These are phyloP conservation scores for Struthidea cinerea DNA, from an alignment of 2,113 vertebrate species.

Conservation along the genomic window DNA sequence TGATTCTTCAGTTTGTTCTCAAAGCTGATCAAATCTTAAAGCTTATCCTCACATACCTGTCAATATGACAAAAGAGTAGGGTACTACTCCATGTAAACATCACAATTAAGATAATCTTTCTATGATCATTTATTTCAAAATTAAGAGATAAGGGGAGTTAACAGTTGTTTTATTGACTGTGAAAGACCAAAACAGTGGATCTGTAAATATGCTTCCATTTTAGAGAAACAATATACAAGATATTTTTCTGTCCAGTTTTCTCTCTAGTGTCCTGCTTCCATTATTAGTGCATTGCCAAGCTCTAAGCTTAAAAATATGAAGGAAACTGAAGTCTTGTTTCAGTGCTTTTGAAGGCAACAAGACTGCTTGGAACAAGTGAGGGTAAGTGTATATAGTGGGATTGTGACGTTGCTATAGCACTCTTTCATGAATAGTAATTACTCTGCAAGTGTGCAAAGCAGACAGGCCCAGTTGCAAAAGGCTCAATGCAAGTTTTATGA, in stretches of 20 bases:
- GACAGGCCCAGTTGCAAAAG: conserved; percentile 5
- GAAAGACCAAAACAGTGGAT: background rate
- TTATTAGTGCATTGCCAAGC: background rate
- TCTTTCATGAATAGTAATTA: conserved; percentile 31
- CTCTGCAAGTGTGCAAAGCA: conserved; percentile 44
- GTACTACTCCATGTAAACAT: background rate
- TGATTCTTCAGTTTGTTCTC: background rate
- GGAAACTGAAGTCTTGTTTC: background rate
- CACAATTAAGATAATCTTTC: background rate
- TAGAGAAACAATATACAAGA: background rate
- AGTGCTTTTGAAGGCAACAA: background rate
- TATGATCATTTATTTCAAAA: background rate
- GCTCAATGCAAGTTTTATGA: conserved; percentile 57
- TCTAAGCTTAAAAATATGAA: background rate
- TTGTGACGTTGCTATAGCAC: background rate
- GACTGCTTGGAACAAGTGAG: background rate
- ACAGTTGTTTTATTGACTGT: background rate
- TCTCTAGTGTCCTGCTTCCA: background rate
- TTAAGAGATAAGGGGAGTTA: background rate
- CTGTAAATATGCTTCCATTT: background rate
- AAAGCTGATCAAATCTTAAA: background rate
- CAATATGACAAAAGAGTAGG: background rate
- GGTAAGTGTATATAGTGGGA: background rate
- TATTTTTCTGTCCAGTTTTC: background rate
- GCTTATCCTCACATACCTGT: background rate